Base-by-base conservation (phyloP, 2,113 vertebrate genomes). In the Chunga burmeisteri region DNA sequence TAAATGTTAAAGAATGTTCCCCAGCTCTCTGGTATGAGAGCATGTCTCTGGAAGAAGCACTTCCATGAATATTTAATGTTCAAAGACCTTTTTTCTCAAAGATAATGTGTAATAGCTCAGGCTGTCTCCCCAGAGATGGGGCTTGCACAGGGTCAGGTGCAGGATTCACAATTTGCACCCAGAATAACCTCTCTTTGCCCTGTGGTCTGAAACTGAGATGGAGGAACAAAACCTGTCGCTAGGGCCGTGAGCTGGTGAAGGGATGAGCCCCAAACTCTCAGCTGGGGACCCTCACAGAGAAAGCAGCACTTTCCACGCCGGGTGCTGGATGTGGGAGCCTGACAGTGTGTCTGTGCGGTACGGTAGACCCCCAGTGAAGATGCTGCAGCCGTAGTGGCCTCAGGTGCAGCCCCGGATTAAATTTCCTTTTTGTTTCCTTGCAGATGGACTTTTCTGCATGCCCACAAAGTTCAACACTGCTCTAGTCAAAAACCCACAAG, bases 381-480 rank as follows among this genome's bases (percentile, higher is more conserved):
- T 18, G 53, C 55, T 79, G 49, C 86, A 27, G 26, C 53, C 19
- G 0, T 2, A 18, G 2, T 4, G 36, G 36, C 50, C 67, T 65
- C 74, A 10, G 12, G 3, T 7, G 38, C 34, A 47, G 38, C 55
- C 27, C 42, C 21, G 6, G 3, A 1, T 65, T 56, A 3, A 49
- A 61, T 50, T 77, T 73, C 29, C 11, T 47, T 47, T 21, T 68
- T 19, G 3, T 62, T 55, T 53, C 78, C 67, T 92, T 78, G 46
- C 84, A 94, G 91, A 29, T 8, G 98, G 98, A 66, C 97, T 99
- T 87, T 97, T 94, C 73, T 99, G 98, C 8, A 25, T 98, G 25
- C 98, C 98, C 75, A 98, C 95, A 15, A 98, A 97, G 93, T 98
- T 99, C 74, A 98, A 94, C 84, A 94, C 98, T 6, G 97, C 96